Percentiles rank a stretch among this genome's conserved stretches.
phyloP scores from a whole-genome alignment of 2,888 invertebrate species.

The Leucophora obtusa region DNA sequence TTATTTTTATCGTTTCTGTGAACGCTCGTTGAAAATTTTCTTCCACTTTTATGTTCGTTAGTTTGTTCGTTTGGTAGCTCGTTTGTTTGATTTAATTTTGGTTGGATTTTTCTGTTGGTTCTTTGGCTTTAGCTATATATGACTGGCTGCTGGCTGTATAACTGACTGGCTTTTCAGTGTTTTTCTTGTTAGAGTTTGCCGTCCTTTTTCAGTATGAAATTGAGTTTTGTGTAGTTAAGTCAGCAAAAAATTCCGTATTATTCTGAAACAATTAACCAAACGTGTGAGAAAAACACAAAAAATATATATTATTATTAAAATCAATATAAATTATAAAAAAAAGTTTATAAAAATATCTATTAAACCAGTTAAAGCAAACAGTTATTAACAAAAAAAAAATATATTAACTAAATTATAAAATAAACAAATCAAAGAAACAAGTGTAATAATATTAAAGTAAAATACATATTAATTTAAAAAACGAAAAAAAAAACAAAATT shows the following conservation, averaged over 20 bases:
- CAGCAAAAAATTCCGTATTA: conserved; percentile 77
- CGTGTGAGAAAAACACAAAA: conserved; percentile 65
- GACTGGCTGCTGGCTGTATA: conserved; percentile 60
- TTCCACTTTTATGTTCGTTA: conserved; percentile 48
- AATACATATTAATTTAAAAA: not conserved
- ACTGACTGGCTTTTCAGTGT: conserved; percentile 61
- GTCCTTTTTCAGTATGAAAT: conserved; percentile 79
- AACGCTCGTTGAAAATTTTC: conserved; percentile 9
- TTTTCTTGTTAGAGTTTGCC: conserved; percentile 73
- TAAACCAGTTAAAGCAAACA: conserved; percentile 1
- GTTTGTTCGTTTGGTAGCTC: conserved; percentile 56
- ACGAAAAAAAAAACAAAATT: not conserved
- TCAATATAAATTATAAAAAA: not conserved
- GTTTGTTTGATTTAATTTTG: conserved; percentile 54
- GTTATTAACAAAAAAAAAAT: not conserved
- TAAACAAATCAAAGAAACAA: not conserved
- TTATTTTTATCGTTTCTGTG: conserved; percentile 39
- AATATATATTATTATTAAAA: conserved; percentile 51
- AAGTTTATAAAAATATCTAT: conserved; percentile 11
- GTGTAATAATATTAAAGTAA: not conserved
- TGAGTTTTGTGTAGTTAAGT: conserved; percentile 80
- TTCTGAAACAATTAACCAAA: conserved; percentile 68
- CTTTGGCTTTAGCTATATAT: conserved; percentile 53
- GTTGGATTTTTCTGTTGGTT: conserved; percentile 52
- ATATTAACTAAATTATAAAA: not conserved